A percentile compares a stretch with the other conserved stretches of the same genome.
Evolutionary conservation across 2,797 vertebrate genomes (phyloP).

Genomic region (Ara ararauna): DNA sequence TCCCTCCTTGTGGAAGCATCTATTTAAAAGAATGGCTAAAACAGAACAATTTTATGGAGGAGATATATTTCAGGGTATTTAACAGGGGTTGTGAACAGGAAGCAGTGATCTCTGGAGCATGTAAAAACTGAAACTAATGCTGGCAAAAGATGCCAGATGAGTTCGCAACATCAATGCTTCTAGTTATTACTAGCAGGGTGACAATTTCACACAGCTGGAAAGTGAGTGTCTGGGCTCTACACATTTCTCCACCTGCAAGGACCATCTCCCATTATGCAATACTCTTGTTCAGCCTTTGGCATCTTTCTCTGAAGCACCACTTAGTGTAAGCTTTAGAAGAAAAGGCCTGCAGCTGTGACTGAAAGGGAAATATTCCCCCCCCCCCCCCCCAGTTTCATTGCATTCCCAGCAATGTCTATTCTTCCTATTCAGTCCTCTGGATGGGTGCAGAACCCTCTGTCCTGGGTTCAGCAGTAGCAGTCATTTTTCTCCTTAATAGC

Average conservation of each 20-base stretch:
- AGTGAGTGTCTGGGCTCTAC: not conserved
- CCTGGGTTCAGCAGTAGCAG: too few relatives aligned
- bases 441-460: too few relatives aligned
- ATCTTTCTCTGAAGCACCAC: not conserved
- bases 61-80: not conserved
- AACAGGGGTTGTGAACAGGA: not conserved
- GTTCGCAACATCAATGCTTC: not conserved
- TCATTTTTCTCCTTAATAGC: too few relatives aligned
- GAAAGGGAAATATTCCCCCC: not conserved
- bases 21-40: conserved; percentile 24
- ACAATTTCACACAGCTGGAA: conserved; percentile 19
- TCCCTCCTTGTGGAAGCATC: not conserved
- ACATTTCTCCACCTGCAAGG: not conserved
- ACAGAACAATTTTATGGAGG: not conserved
- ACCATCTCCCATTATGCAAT: not conserved
- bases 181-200: not conserved
- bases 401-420: too few relatives aligned
- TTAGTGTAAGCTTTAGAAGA: not conserved
- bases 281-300: not conserved
- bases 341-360: not conserved
- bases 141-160: not conserved
- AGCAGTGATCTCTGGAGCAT: not conserved
- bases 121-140: not conserved
- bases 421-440: too few relatives aligned
- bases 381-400: too few relatives aligned